Evolutionary conservation across 2,113 vertebrate species (phyloP), one percentile per base, ranked within the genome.

Genomic region (Romanogobio albipinnatus): DNA sequence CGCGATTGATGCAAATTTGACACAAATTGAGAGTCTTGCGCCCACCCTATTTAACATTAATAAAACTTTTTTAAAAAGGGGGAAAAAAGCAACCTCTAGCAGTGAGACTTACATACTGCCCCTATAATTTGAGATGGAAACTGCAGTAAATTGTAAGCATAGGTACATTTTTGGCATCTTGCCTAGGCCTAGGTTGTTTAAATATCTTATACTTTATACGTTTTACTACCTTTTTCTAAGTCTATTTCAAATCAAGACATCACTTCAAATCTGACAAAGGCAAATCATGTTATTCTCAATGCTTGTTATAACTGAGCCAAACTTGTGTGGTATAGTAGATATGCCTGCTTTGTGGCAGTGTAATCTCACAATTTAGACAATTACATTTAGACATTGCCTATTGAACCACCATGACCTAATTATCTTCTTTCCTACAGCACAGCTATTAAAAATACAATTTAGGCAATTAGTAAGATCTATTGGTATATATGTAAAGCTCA

Each of bases 381-480:
- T 76, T 14, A 15, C 26, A 24, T 61, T 22, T 24, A 70, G 39
- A 78, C 39, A 62, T 73, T n/a, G 14, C 39, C 19, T 17, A 61
- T 81, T 75, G 43, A 85, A 59, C 81, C 19, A 26, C 36, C 51
- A 56, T 78, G 49, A 85, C 51, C 24, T 66, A 19, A 68, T 76
- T 24, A 53, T 49, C 39, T 47, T 49, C 43, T 33, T 71, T 49
- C 53, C 51, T 45, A 45, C 75, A 59, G 45, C 70, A 47, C 81
- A 80, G 76, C 66, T 49, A 83, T 68, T 88, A 88, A 86, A 76
- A 85, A 61, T 80, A 77, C 70, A 53, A 85, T 80, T 76, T 83
- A 45, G 47, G n/a, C 78, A 87, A 87, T 85, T 85, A 85, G 70
- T 66, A 68, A 74, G 78, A 74, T 33, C 68, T 85, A 85, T 80